Evolutionary conservation across 2,888 invertebrate genomes (phyloP).

Genomic region (Eremobia ochroleuca): DNA sequence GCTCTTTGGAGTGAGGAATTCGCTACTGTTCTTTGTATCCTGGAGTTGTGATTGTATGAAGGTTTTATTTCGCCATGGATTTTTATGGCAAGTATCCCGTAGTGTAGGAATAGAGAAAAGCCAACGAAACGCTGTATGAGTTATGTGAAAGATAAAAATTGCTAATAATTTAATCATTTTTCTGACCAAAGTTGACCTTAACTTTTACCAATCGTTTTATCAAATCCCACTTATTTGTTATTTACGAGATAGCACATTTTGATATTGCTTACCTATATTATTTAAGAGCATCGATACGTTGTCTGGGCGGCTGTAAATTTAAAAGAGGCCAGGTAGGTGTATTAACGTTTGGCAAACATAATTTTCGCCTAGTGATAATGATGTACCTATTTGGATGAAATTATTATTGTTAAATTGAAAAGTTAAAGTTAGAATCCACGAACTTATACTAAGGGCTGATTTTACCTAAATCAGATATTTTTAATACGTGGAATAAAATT

Average conservation of each 20-base stretch:
- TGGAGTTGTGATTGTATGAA: slow-evolving; percentile 12
- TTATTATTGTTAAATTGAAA: neutral
- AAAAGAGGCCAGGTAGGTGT: neutral
- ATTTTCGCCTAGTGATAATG: neutral
- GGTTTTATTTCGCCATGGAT: neutral
- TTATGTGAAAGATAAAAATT: too few species aligned
- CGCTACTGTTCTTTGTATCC: neutral
- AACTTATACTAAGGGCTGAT: neutral
- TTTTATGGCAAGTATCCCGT: neutral
- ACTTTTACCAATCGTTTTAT: slow-evolving; percentile 24
- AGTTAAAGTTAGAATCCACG: neutral
- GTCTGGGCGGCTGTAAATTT: slow-evolving; percentile 10
- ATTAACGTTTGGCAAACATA: neutral
- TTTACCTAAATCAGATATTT: too few species aligned
- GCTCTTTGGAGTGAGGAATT: neutral
- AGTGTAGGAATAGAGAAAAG: neutral
- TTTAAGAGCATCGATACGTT: slow-evolving; percentile 6
- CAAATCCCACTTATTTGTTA: neutral
- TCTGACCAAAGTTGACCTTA: neutral
- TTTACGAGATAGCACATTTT: neutral
- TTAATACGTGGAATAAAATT: too few species aligned
- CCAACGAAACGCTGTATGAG: neutral
- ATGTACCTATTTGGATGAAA: neutral
- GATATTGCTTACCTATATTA: neutral
- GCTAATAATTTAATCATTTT: too few species aligned